Evolutionary conservation across 2,888 invertebrate species (phyloP), one percentile per base, ranked within the genome.

Genomic region (Unio pictorum): DNA sequence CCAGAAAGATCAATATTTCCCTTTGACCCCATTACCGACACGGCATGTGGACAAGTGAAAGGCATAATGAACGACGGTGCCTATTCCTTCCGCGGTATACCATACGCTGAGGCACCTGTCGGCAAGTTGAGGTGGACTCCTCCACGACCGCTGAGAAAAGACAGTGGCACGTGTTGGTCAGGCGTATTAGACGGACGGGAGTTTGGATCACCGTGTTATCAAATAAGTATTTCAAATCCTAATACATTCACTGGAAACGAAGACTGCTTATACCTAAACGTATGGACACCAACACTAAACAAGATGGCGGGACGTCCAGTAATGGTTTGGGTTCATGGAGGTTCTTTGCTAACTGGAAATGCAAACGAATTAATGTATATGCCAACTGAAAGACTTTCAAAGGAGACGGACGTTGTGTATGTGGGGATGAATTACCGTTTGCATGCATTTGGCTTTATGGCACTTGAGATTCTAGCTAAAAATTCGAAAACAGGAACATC

Each of bases 391-490:
- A 91, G 94, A 61, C 93, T 95, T 75, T 94, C 96, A 0, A 92
- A 93, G 64, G 93, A 94, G 4, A 93, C 94, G 95, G 23, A 96
- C 87, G 94, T 95, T 3, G 94, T 97, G 15, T 95, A 95, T 87
- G 96, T 97, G 2, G 92, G 95, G 73, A 95, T 96, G 5, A 96
- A 96, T 86, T 96, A 96, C 28, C 28, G 4, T 30, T 30, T 30
- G 4, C 28, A 30, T 30, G 28, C 28, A 30, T 30, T 30, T 30
- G 4, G 28, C 28, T 30, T 30, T 30, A 30, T 3, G 28, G 28
- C 28, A 30, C 28, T 30, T 30, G 28, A 30, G 28, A 30, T 30
- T 3, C 28, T 30, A 4, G 2, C 28, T 30, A 30, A 2, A 30
- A 30, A 30, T 2, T 30, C 28, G 28, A 30, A 2, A 30, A 30